Base-by-base conservation (phyloP, 2,797 vertebrate genomes). In the Urophycis tenuis region DNA sequence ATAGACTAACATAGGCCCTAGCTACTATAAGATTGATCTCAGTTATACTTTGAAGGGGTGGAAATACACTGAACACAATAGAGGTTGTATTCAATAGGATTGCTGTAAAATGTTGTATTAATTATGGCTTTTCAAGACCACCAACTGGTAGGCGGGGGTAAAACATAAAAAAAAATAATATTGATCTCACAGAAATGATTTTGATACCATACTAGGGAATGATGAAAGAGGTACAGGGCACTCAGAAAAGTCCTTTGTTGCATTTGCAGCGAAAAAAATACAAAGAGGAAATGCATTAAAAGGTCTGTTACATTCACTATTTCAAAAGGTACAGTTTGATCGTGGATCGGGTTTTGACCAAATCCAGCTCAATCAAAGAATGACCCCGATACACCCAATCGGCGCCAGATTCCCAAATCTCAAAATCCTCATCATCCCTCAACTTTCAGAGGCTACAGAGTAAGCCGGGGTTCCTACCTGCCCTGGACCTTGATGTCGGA, bases 401-500 rank as follows among this genome's bases (percentile, higher is more conserved):
- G 2, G 29, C 2, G 25, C 60, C 9, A 67, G 7, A 67, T 22
- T 67, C 60, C 10, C 60, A 25, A 11, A 29, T 67, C 9, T 29
- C 25, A 67, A 67, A 29, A 67, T 67, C 10, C 0, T 2, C 60
- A 67, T 67, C 29, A 11, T 29, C 60, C 29, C 60, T 67, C 60
- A 29, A 29, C n/a, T 29, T 67, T 67, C 53, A 8, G 9, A 67
- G 29, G 25, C 67, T 73, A 77, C 72, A 78, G 82, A 35, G 71
- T 71, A 73, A 36, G 33, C 72, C 3, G 14, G n/a, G 35, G n/a
- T 72, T 87, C 95, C 95, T 95, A 99, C 97, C 97, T 97, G 92
- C 97, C 97, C 12, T 96, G 95, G 74, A 99, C 96, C 84, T 96
- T 98, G 92, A 99, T 96, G 91, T 98, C 96, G 79, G 97, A 99